These are phyloP conservation scores for Euphydryas editha DNA, from an alignment of 2,888 invertebrate species.

Conservation along the genomic window DNA sequence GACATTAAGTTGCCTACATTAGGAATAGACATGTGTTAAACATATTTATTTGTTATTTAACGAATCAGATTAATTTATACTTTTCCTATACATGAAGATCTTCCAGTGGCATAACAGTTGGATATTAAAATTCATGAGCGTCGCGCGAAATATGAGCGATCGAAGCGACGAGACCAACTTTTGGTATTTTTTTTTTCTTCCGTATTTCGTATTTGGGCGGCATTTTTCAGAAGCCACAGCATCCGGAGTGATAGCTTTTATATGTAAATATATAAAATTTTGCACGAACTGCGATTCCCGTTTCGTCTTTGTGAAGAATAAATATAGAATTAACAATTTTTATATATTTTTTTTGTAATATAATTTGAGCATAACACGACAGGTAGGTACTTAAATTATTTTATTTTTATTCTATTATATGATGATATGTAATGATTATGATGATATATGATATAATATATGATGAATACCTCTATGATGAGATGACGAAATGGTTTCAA, in stretches of 20 bases:
- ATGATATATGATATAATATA: too few species aligned
- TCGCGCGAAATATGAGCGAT: constrained; percentile 31
- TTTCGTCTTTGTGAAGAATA: neutral
- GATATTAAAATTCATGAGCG: constrained; percentile 33
- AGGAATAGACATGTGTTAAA: too few species aligned
- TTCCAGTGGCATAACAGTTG: constrained; percentile 33
- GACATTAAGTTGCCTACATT: too few species aligned
- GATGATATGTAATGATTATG: too few species aligned
- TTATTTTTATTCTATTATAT: too few species aligned
- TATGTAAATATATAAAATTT: constrained; percentile 12
- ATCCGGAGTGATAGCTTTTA: constrained; percentile 27
- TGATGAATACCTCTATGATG: too few species aligned
- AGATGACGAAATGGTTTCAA: too few species aligned
- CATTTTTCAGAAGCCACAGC: constrained; percentile 32
- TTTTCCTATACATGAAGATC: neutral
- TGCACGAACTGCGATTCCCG: neutral
- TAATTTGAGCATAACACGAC: too few species aligned
- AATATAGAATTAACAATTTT: neutral
- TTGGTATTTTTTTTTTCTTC: constrained; percentile 45
- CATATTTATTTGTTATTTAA: too few species aligned
- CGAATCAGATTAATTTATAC: neutral
- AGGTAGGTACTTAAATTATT: too few species aligned
- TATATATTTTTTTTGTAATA: too few species aligned
- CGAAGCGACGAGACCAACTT: constrained; percentile 26
- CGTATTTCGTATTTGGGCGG: constrained; percentile 40